Base-by-base conservation (phyloP, 2,888 invertebrate genomes). In the Seira musarum region DNA sequence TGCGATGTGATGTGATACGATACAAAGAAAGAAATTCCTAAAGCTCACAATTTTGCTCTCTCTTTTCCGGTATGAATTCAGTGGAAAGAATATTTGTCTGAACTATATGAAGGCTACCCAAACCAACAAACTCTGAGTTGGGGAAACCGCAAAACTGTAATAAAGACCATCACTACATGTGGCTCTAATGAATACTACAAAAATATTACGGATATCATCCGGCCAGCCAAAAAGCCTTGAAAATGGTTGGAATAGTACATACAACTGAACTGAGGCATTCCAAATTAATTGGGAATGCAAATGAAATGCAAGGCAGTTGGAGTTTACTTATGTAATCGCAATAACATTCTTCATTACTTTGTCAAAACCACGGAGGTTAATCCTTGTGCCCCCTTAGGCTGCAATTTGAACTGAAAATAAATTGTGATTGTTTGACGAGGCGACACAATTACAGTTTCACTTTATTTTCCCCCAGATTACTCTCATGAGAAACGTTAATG, bases 91-190 rank as follows among this genome's bases (percentile, higher is more conserved):
- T n/a, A n/a, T n/a, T n/a, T n/a, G n/a, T n/a, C 40, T 40, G 13
- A 40, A 40, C 5, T 40, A 5, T 40, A 13, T 5, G 40, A 40
- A 40, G 5, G 40, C 40, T 8, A 8, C 5, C 40, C 40, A 40
- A 5, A 13, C 40, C 6, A 40, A 40, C n/a, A n/a, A n/a, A n/a
- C n/a, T n/a, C n/a, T n/a, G n/a, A n/a, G n/a, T n/a, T n/a, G n/a
- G 40, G 40, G n/a, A 57, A 57, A n/a, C 57, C 57, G 17, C 57
- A 57, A 40, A 57, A 57, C 57, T 57, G 57, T 15, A 57, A 57
- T n/a, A 57, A 40, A 40, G 40, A 40, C 13, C 40, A 40, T 40
- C n/a, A n/a, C n/a, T n/a, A n/a, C n/a, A n/a, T n/a, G n/a, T n/a
- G 40, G 40, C 5, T 40, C 40, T 40, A 13, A 8, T 13, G 40